Base-by-base conservation (phyloP, 2,888 invertebrate species). In the Macrophya annulata region DNA sequence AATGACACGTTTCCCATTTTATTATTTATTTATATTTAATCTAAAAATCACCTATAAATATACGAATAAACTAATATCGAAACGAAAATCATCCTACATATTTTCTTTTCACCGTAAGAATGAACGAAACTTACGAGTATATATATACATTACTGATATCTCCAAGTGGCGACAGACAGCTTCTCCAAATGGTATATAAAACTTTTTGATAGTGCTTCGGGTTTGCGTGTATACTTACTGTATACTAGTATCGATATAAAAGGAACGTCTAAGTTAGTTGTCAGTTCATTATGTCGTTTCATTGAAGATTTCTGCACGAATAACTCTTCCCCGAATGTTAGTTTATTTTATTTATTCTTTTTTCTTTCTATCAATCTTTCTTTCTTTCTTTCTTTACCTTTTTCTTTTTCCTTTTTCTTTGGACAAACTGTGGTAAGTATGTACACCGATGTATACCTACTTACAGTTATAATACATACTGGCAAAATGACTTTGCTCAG, bases 221-320 rank as follows among this genome's bases (percentile, higher is more conserved):
- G 40, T 62, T 12, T 8, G 74, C 45, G 43, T 43, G 72, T 43
- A 72, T n/a, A n/a, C n/a, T n/a, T 31, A 31, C 31, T 31, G n/a
- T n/a, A 31, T 31, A 31, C 31, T 31, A 31, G 21, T 77, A 77
- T 81, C 81, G 81, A 43, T 40, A 81, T 81, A 62, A 81, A 81
- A 81, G 81, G n/a, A 62, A 15, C 62, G 40, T 81, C 81, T 31
- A 15, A 21, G 40, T 12, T 62, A 31, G 25, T 43, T 43, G 59
- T 81, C 81, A 62, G 81, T 81, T 62, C 81, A 62, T 81, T 81
- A 81, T 21, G 43, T 81, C 43, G 62, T 62, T 81, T 81, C 81
- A 59, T 62, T 43, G 10, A 62, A 81, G 40, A 62, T 81, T 62
- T 81, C 81, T 62, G 81, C 81, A 51, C 81, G 81, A 62, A 59